Conservation (phyloP, 92 coral and sea anemone genomes). For the Parazoanthus swiftii region DNA sequence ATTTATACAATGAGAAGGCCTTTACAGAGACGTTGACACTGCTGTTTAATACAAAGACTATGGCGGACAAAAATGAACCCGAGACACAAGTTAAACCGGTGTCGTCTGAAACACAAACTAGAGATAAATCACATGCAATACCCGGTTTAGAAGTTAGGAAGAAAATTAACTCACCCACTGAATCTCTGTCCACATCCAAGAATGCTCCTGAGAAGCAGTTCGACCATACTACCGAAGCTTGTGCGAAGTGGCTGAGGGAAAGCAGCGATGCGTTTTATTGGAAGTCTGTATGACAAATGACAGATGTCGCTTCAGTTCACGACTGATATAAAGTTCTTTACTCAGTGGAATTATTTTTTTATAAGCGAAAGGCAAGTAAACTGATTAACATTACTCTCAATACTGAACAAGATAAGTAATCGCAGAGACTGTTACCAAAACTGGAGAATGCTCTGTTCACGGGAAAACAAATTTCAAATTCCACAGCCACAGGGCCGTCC, state of each 20-base stretch:
- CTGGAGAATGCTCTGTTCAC: neutral
- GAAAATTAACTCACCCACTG: neutral
- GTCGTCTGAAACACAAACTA: neutral
- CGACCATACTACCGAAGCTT: conserved; percentile 13
- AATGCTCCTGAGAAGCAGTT: neutral
- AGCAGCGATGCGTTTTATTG: conserved; percentile 38
- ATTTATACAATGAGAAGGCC: too few relatives aligned
- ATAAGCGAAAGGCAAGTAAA: neutral
- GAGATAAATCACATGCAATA: neutral
- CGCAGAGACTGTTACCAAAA: neutral
- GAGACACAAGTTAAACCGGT: conserved; percentile 1
- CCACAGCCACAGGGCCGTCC: neutral
- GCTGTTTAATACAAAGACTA: neutral
- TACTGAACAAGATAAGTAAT: neutral
- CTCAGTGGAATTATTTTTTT: too few relatives aligned
- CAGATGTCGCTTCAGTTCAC: neutral
- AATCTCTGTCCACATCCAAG: neutral
- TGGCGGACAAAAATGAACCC: conserved; percentile 4
- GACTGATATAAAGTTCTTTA: neutral
- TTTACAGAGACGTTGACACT: neutral
- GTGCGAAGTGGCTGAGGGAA: conserved; percentile 26
- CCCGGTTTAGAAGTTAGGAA: neutral
- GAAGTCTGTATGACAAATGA: conserved; percentile 20
- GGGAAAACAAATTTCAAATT: too few relatives aligned
- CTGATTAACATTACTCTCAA: neutral